These are phyloP conservation scores for Natator depressus DNA, from an alignment of 2,113 vertebrate species.

Conservation along the genomic window DNA sequence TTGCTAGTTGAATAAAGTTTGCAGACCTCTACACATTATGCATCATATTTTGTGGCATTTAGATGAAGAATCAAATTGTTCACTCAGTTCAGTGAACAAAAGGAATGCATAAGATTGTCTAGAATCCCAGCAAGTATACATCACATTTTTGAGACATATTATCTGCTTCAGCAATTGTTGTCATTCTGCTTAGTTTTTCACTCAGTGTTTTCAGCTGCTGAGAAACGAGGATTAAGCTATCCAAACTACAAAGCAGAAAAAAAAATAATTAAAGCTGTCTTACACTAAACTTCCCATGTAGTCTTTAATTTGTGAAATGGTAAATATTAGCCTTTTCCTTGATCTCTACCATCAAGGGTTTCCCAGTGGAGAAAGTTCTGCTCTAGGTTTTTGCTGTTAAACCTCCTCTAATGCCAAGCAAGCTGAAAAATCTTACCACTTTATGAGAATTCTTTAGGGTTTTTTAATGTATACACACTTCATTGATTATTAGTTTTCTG, in stretches of 20 bases:
- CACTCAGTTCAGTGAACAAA: slow-evolving; percentile 10
- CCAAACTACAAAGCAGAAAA: background rate
- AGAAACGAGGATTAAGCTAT: slow-evolving; percentile 45
- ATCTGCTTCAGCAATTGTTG: slow-evolving; percentile 44
- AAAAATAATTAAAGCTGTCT: slow-evolving; percentile 46
- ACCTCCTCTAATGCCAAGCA: slow-evolving; percentile 17
- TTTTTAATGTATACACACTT: slow-evolving; percentile 11
- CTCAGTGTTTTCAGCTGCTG: slow-evolving; percentile 25
- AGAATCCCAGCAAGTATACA: background rate
- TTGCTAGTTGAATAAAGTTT: background rate
- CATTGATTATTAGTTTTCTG: slow-evolving; percentile 46
- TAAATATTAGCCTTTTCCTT: slow-evolving; percentile 55
- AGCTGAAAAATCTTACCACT: background rate
- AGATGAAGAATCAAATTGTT: slow-evolving; percentile 9
- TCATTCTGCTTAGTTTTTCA: slow-evolving; percentile 47
- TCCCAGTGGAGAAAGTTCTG: background rate
- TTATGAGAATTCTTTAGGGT: slow-evolving; percentile 3
- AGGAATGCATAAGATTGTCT: background rate
- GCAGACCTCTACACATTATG: background rate
- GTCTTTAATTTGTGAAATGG: slow-evolving; percentile 53
- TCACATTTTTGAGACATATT: slow-evolving; percentile 39
- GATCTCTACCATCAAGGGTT: slow-evolving; percentile 23
- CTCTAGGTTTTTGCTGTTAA: background rate
- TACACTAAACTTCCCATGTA: slow-evolving; percentile 9
- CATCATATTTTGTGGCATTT: background rate